Conservation (phyloP, 2,113 vertebrate genomes). For the human (Homo sapiens) region GRCh38 chr14:100477501-100478000, state of each 20-base stretch:
- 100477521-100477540: accelerated
- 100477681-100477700: not conserved
- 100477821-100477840: no score
- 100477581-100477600: not conserved
- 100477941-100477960: no score
- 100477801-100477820: not conserved
- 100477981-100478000: no score
- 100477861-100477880: no score
- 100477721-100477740: not conserved
- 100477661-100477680: not conserved
- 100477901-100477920: no score
- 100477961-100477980: no score
- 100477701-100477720: not conserved
- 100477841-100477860: no score
- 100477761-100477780: not conserved
- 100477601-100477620: not conserved
- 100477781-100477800: not conserved
- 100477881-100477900: no score
- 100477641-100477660: accelerated
- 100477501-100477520: not conserved
- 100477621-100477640: not conserved
- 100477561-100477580: accelerated
- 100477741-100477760: not conserved
- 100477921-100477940: no score
- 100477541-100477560: accelerated